These are phyloP conservation scores for Enteromius viviparus DNA, from an alignment of 2,797 vertebrate species.

Conservation along the genomic window DNA sequence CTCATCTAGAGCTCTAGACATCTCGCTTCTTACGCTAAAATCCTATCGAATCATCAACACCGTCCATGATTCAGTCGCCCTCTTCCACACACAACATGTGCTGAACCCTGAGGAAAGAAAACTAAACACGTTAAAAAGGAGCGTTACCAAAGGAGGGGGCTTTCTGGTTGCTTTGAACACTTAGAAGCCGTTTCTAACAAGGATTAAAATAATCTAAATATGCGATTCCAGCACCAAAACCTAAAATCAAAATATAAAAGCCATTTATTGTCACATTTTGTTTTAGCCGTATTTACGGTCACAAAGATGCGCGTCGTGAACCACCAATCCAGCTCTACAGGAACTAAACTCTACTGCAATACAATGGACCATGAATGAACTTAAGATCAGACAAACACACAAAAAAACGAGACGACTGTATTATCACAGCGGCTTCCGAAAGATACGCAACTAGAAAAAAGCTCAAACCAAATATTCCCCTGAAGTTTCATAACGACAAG, in stretches of 20 bases:
- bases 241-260: slow-evolving; percentile 48
- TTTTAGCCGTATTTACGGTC: background rate
- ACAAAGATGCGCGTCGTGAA: background rate
- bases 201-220: slow-evolving; percentile 41
- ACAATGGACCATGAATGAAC: slow-evolving; percentile 4
- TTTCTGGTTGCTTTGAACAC: background rate
- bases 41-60: background rate
- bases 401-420: background rate
- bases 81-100: background rate
- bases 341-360: slow-evolving; percentile 11
- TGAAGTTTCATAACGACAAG: slow-evolving; percentile 49
- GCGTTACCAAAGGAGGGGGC: background rate
- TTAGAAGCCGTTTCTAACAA: slow-evolving; percentile 1
- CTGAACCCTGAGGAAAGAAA: slow-evolving; percentile 9
- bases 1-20: background rate
- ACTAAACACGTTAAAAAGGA: slow-evolving; percentile 22
- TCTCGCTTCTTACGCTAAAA: slow-evolving; percentile 19
- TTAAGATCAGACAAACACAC: slow-evolving; percentile 6
- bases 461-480: slow-evolving; percentile 4
- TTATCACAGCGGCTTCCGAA: slow-evolving; percentile 3
- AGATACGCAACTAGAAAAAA: background rate
- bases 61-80: background rate
- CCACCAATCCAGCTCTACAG: slow-evolving; percentile 3
- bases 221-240: slow-evolving; percentile 50
- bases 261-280: background rate